Evolutionary conservation across 2,888 invertebrate genomes (phyloP).

Genomic region (Nomada goodeniana): DNA sequence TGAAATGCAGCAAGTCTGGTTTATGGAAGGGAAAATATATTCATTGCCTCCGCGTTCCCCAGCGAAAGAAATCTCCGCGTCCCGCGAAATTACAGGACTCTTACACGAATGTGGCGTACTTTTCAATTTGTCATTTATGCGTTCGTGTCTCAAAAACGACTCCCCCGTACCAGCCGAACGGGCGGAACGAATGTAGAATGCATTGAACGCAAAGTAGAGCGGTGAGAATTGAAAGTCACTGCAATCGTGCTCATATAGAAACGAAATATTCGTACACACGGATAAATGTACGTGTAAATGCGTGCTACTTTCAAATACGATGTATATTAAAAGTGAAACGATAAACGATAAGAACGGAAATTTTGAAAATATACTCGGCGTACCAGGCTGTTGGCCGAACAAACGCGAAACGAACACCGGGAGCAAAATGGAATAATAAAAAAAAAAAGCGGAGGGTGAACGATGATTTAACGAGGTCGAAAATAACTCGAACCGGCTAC

Average conservation of each 20-base stretch:
- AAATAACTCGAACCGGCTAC: background rate
- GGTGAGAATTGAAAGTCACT: no score
- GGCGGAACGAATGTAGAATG: background rate
- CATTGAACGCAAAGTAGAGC: no score
- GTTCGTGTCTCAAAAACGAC: background rate
- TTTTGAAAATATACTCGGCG: background rate
- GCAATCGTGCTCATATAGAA: no score
- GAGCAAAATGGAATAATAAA: background rate
- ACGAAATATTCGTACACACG: background rate
- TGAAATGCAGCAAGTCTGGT: slow-evolving; percentile 42
- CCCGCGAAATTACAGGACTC: slow-evolving; percentile 34
- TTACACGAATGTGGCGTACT: slow-evolving; percentile 10
- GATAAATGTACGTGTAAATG: background rate
- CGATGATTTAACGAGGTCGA: background rate
- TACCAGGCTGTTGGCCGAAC: slow-evolving; percentile 14
- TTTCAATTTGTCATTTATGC: slow-evolving; percentile 40
- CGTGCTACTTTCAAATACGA: background rate
- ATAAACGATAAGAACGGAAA: background rate
- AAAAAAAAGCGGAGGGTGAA: background rate
- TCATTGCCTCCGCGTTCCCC: slow-evolving; percentile 31
- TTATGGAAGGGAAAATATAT: slow-evolving; percentile 53
- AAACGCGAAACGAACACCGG: background rate
- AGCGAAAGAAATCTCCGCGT: slow-evolving; percentile 23
- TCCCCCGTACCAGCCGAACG: background rate
- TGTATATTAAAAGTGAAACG: background rate